Percentiles rank a stretch among this genome's conserved stretches.
Evolutionary conservation across 2,113 vertebrate genomes (phyloP).

Genomic region (Phalacrocorax brasilianus): DNA sequence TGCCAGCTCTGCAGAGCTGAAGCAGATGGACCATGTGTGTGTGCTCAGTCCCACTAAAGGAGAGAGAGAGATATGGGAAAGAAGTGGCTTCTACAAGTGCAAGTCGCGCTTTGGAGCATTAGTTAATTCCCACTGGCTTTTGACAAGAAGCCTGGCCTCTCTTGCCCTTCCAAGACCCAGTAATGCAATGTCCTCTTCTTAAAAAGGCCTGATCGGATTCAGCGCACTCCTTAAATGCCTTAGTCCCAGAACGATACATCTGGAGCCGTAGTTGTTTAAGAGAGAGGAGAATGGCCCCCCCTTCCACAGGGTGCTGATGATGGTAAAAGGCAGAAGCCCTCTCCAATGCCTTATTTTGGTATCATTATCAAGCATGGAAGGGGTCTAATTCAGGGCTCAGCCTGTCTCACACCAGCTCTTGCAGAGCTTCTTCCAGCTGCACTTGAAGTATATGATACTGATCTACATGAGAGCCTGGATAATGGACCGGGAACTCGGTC

Average conservation of each 20-base stretch:
- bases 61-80: background rate
- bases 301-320: background rate
- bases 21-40: background rate
- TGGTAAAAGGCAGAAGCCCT: background rate
- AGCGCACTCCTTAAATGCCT: background rate
- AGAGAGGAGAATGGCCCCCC: background rate
- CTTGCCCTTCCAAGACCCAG: background rate
- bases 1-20: background rate
- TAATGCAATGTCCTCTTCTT: background rate
- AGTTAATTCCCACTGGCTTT: background rate
- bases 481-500: background rate
- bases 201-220: background rate
- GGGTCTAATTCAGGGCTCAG: background rate
- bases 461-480: rapidly evolving
- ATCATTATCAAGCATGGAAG: background rate
- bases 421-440: background rate
- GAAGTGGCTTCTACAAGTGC: background rate
- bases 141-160: background rate
- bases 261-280: too few relatives aligned
- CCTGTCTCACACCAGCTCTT: rapidly evolving
- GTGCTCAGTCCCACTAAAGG: background rate
- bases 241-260: background rate
- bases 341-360: background rate
- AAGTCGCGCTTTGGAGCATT: background rate
- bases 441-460: background rate